phyloP scores from a whole-genome alignment of 1,140 invertebrate genomes.

The Conus betulinus region DNA sequence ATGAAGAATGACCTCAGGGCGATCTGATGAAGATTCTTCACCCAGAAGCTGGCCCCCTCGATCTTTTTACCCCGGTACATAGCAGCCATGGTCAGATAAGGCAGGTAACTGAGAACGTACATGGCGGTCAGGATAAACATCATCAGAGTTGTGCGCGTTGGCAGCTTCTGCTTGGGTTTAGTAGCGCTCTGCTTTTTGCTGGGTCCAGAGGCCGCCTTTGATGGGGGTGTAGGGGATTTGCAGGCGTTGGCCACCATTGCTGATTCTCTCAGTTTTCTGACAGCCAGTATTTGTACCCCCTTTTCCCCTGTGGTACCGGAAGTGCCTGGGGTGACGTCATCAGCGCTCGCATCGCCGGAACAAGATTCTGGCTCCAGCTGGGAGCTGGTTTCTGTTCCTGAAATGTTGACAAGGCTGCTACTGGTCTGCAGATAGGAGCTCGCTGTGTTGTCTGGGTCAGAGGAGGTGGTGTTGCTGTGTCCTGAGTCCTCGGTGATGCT shows the following conservation, averaged over 20 bases:
- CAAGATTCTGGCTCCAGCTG: no score
- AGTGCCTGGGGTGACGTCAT: no score
- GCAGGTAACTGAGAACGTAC: conserved; percentile 65
- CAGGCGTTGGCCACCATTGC: no score
- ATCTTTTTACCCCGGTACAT: neutral
- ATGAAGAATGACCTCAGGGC: neutral
- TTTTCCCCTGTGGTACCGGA: neutral
- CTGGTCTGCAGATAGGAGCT: no score
- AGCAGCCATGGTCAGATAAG: conserved; percentile 53
- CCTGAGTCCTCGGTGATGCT: neutral
- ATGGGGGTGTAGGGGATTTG: no score
- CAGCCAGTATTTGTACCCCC: neutral
- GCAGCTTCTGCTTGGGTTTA: neutral
- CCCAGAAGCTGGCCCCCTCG: neutral
- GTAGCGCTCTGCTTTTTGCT: neutral
- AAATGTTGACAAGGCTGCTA: no score
- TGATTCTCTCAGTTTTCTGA: neutral
- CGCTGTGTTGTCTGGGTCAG: no score
- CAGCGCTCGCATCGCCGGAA: no score
- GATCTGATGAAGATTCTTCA: neutral
- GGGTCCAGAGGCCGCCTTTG: neutral
- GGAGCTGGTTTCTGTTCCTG: no score
- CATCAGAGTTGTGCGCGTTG: conserved; percentile 56
- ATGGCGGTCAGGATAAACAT: conserved; percentile 64
- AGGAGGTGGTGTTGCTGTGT: no score